Conservation (phyloP, 2,797 vertebrate genomes). For the Melanotaenia maccullochi region DNA sequence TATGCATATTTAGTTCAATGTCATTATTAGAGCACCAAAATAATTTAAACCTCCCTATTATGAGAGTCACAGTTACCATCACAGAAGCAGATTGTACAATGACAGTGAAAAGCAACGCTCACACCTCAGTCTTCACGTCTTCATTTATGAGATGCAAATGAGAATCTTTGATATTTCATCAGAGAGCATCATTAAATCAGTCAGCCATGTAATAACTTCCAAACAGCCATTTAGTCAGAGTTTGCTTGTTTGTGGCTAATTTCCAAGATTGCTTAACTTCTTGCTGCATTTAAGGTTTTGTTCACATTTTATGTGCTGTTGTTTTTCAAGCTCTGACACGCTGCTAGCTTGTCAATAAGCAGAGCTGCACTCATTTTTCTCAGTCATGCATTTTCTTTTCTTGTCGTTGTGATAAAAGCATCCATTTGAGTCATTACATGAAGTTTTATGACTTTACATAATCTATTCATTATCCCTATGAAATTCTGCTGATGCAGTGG, state of each 20-base stretch:
- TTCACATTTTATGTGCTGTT: neutral
- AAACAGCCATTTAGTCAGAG: slow-evolving; percentile 19
- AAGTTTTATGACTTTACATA: slow-evolving; percentile 49
- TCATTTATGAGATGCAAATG: slow-evolving; percentile 25
- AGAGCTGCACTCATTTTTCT: slow-evolving; percentile 39
- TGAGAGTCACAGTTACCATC: slow-evolving; percentile 3
- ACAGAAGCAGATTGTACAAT: neutral
- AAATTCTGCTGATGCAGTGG: slow-evolving; percentile 34
- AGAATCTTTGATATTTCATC: slow-evolving; percentile 22
- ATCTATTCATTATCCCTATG: slow-evolving; percentile 40
- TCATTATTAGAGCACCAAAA: neutral
- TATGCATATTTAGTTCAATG: neutral
- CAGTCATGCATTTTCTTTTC: slow-evolving; percentile 38
- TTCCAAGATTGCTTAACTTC: slow-evolving; percentile 29
- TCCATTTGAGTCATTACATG: slow-evolving; percentile 50
- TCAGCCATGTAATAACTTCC: slow-evolving; percentile 25
- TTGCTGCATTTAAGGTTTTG: neutral
- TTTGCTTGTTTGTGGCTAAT: slow-evolving; percentile 17
- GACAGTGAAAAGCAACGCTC: slow-evolving; percentile 13
- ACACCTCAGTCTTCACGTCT: slow-evolving; percentile 17
- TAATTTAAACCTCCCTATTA: neutral
- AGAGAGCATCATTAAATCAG: slow-evolving; percentile 19
- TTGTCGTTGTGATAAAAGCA: slow-evolving; percentile 48
- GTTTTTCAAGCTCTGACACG: neutral
- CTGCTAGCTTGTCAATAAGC: slow-evolving; percentile 13